These are phyloP conservation scores for Morinoia aosen DNA, from an alignment of 2,888 invertebrate genomes.

Conservation along the genomic window DNA sequence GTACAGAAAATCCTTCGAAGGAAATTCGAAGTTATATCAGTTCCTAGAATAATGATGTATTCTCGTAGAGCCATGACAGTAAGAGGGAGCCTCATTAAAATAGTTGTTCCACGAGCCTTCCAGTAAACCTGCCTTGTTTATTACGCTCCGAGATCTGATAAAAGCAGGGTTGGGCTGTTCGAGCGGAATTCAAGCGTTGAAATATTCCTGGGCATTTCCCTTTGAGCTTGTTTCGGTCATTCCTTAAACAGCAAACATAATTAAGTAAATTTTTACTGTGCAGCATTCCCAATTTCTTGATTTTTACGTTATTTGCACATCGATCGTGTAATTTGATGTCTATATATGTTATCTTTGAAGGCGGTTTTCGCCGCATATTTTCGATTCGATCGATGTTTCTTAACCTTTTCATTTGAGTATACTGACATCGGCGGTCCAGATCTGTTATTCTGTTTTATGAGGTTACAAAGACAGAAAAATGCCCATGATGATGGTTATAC, in stretches of 20 bases:
- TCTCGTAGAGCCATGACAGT: neutral
- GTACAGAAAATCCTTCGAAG: neutral
- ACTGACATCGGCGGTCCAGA: neutral
- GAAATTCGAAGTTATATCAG: neutral
- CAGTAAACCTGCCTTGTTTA: neutral
- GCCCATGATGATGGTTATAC: neutral
- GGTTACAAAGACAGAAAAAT: neutral
- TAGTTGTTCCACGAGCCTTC: neutral
- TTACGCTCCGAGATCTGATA: neutral
- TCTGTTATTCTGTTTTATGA: neutral
- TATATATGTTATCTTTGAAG: neutral
- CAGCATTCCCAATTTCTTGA: neutral
- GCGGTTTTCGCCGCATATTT: neutral
- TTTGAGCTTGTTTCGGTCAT: neutral
- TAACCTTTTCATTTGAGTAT: neutral
- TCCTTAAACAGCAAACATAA: neutral
- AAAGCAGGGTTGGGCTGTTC: neutral
- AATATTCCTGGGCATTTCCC: neutral
- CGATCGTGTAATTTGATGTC: neutral
- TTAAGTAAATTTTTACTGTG: too few species aligned
- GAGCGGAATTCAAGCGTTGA: neutral
- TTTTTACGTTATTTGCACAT: neutral
- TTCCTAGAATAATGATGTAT: neutral
- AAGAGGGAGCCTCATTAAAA: neutral
- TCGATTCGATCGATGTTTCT: neutral